These are phyloP conservation scores for Thymelicus acteon DNA, from an alignment of 2,888 invertebrate genomes.

Conservation along the genomic window DNA sequence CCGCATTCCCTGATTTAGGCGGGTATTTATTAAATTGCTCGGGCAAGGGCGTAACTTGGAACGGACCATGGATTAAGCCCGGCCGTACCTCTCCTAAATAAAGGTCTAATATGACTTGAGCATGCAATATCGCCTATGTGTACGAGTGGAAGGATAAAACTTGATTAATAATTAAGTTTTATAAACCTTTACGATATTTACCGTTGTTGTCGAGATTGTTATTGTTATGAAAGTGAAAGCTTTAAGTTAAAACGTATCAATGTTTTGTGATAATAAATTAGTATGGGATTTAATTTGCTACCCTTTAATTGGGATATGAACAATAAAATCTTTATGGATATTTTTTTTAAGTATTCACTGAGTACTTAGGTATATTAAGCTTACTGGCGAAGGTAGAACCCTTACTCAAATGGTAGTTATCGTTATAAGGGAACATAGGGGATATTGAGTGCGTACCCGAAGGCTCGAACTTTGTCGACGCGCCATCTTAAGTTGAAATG, in stretches of 20 bases:
- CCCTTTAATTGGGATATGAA: too few species aligned
- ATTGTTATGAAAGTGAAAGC: too few species aligned
- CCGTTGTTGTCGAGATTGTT: too few species aligned
- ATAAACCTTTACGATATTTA: too few species aligned
- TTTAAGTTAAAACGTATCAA: too few species aligned
- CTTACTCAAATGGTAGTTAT: background rate
- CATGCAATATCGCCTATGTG: conserved; percentile 45
- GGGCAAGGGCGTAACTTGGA: conserved; percentile 61
- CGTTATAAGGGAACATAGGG: conserved; percentile 2
- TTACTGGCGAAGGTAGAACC: background rate
- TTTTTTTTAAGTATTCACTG: too few species aligned
- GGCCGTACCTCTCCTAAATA: conserved; percentile 64
- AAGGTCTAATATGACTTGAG: conserved; percentile 62
- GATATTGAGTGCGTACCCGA: background rate
- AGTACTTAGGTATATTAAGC: too few species aligned
- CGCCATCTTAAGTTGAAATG: conserved; percentile 13
- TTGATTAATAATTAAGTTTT: background rate
- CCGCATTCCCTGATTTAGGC: conserved; percentile 57
- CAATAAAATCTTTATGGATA: too few species aligned
- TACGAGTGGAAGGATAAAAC: conserved; percentile 7
- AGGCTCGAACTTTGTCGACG: conserved; percentile 1
- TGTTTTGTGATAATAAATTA: too few species aligned
- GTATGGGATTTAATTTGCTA: too few species aligned
- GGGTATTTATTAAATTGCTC: conserved; percentile 80
- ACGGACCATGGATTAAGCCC: conserved; percentile 66